phyloP scores from a whole-genome alignment of 2,888 invertebrate genomes.

The Koerneria pararmatus region DNA sequence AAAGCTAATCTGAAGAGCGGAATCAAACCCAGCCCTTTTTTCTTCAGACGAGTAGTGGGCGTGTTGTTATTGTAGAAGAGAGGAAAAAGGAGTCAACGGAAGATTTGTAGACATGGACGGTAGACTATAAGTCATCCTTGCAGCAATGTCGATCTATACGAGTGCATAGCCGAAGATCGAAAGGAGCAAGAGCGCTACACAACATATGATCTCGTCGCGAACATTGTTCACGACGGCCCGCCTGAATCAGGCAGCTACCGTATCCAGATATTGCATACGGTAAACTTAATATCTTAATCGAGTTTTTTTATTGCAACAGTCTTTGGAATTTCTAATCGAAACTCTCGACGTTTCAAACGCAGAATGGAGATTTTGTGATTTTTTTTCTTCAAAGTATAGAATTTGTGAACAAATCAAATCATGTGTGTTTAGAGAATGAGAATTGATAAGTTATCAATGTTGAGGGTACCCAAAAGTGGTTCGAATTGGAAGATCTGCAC shows the following conservation, averaged over 20 bases:
- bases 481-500: slow-evolving; percentile 87
- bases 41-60: too few species aligned
- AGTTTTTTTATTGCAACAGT: slow-evolving; percentile 1
- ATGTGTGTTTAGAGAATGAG: neutral
- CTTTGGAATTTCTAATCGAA: slow-evolving; percentile 1
- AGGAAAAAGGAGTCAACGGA: too few species aligned
- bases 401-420: neutral
- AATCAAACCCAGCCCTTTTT: too few species aligned
- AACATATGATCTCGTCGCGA: slow-evolving; percentile 93
- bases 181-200: slow-evolving; percentile 71
- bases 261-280: slow-evolving; percentile 82
- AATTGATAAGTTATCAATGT: slow-evolving; percentile 30
- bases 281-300: slow-evolving; percentile 42
- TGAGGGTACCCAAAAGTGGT: slow-evolving; percentile 79
- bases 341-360: neutral
- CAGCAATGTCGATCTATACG: slow-evolving; percentile 93
- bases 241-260: slow-evolving; percentile 89
- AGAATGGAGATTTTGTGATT: neutral
- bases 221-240: slow-evolving; percentile 96
- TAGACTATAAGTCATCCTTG: too few species aligned
- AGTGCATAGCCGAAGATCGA: slow-evolving; percentile 80
- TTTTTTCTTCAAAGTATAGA: neutral
- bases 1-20: too few species aligned
- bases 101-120: too few species aligned
- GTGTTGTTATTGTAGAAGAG: too few species aligned